Base-by-base conservation (phyloP, 2,113 vertebrate genomes). In the Nannospalax galili region DNA sequence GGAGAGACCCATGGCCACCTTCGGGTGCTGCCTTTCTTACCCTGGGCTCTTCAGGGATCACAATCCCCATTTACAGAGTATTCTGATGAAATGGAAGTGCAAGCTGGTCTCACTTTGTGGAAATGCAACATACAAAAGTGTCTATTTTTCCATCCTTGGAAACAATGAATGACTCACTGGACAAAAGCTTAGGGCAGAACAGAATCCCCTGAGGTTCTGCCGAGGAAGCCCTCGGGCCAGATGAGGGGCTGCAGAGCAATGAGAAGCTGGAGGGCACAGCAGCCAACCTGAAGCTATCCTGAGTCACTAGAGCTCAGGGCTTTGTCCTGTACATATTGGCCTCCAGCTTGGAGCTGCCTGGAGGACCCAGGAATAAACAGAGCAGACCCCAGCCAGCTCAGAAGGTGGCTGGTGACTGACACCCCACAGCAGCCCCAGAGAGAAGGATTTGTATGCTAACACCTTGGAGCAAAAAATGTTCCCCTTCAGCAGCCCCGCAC, bases 81-180 rank as follows among this genome's bases (percentile, higher is more conserved):
- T 85, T 64, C 40, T 52, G 48, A 79, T 58, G 64, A 88, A 92
- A 93, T 48, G 84, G 72, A 86, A 15, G 0, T 45, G 22, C 32
- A 40, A 48, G 75, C 80, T 93, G 75, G 60, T 40, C 78, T 67
- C 0, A 1, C 52, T 64, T 77, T 85, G 22, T 22, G 52, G 87
- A 95, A 93, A 93, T 60, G 40, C 69, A 70, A 15, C 60, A 65
- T 62, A n/a, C 22, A 81, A 52, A 84, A 78, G 81, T 40, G 73
- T 40, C 69, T 28, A 32, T 56, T 95, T 89, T 92, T n/a, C 32
- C 30, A 0, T 72, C 64, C 86, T n/a, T 2, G 45, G 45, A n/a
- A 75, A 56, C 67, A 88, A 69, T 45, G 42, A 91, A 69, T 72
- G 81, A 62, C 64, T 92, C 58, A 15, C 37, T 62, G 75, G 30